A percentile compares a stretch with the other conserved stretches of the same genome.
Evolutionary conservation across 2,797 vertebrate genomes (phyloP).

Genomic region (Gadopsis bispinosus): DNA sequence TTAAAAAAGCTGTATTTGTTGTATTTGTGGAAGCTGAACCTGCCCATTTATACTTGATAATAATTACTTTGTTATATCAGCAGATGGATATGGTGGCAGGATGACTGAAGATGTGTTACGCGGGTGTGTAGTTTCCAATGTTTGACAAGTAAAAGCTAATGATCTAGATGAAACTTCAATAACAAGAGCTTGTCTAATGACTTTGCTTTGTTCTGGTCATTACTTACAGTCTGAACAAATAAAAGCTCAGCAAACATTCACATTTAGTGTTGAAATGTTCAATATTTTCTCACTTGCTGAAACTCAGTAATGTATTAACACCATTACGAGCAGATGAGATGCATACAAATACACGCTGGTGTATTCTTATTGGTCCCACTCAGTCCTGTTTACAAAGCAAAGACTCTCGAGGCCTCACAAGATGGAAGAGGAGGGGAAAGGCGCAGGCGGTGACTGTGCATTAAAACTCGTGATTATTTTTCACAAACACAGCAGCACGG

Average conservation of each 20-base stretch:
- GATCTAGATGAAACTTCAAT: constrained; percentile 5
- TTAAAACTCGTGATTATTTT: constrained; percentile 37
- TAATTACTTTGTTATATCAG: constrained; percentile 45
- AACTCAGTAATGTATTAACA: not conserved
- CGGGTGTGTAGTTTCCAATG: constrained; percentile 7
- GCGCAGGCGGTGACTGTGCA: not conserved
- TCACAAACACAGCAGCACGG: constrained; percentile 44
- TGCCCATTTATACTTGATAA: constrained; percentile 46
- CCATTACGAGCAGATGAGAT: not conserved
- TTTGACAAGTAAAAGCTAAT: not conserved
- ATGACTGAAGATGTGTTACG: constrained; percentile 8
- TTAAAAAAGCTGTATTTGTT: constrained; percentile 67
- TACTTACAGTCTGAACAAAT: constrained; percentile 33
- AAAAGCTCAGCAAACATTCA: constrained; percentile 48
- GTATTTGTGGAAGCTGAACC: constrained; percentile 76
- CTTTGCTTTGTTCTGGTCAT: constrained; percentile 16
- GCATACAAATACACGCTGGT: no score
- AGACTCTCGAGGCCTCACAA: not conserved
- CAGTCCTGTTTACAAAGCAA: constrained; percentile 5
- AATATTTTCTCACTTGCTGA: not conserved
- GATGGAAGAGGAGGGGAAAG: constrained; percentile 6
- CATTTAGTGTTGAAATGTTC: constrained; percentile 29
- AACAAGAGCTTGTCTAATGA: not conserved
- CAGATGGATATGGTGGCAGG: constrained; percentile 12
- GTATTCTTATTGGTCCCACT: not conserved